These are phyloP conservation scores for Gibbula magus DNA, from an alignment of 2,888 invertebrate species.

Conservation along the genomic window DNA sequence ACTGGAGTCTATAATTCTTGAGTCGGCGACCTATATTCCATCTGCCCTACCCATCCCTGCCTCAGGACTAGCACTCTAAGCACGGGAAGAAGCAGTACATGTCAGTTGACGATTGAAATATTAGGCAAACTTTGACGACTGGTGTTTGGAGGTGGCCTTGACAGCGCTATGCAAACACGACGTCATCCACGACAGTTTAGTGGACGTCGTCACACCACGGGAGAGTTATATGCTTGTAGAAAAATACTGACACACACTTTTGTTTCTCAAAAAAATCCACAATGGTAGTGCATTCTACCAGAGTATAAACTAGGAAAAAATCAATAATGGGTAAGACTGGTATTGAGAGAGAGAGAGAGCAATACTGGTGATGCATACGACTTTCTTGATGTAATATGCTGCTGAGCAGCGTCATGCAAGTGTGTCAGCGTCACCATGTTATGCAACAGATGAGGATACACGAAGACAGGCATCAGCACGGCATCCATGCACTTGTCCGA, in stretches of 20 bases:
- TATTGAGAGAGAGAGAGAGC: neutral
- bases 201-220: neutral
- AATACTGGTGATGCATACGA: neutral
- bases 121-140: slow-evolving; percentile 16
- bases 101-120: neutral
- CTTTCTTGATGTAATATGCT: neutral
- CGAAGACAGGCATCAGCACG: neutral
- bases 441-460: slow-evolving; percentile 6
- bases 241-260: slow-evolving; percentile 20
- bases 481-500: slow-evolving; percentile 15
- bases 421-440: neutral
- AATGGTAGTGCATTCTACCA: slow-evolving; percentile 19
- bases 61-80: neutral
- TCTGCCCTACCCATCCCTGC: neutral
- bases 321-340: slow-evolving; percentile 14
- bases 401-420: neutral
- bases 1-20: neutral
- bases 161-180: slow-evolving; percentile 5
- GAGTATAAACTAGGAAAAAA: slow-evolving; percentile 21
- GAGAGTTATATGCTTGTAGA: neutral
- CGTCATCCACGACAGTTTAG: neutral
- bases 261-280: slow-evolving; percentile 23
- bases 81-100: neutral
- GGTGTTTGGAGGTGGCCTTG: neutral
- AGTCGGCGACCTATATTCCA: slow-evolving; percentile 14